These are phyloP conservation scores for Phaetusa simplex DNA, from an alignment of 2,113 vertebrate species.

Conservation along the genomic window DNA sequence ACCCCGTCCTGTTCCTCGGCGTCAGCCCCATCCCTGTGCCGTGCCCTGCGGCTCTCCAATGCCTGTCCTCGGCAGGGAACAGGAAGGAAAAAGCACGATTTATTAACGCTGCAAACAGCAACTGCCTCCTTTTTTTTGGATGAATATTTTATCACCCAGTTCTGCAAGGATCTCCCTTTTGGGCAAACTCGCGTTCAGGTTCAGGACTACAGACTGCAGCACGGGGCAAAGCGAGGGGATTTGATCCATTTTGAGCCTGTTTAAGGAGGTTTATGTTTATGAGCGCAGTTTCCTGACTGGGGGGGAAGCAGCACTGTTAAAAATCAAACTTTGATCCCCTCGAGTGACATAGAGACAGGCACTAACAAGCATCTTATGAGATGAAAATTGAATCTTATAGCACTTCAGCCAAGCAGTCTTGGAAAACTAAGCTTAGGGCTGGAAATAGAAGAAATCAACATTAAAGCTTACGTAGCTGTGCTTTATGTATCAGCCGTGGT, in stretches of 20 bases:
- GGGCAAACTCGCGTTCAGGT: neutral
- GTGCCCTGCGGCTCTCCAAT: too few relatives aligned
- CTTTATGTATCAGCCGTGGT: accelerated
- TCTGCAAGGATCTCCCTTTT: neutral
- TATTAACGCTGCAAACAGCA: neutral
- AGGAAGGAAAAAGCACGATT: neutral
- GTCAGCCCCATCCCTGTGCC: neutral
- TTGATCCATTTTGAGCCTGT: neutral
- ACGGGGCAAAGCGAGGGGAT: accelerated
- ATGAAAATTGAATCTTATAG: conserved; percentile 21
- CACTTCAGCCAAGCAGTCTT: neutral
- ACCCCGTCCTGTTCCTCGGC: neutral
- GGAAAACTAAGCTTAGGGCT: neutral
- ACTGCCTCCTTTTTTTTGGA: neutral
- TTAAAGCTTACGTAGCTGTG: accelerated
- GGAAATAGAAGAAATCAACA: neutral
- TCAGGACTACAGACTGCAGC: neutral
- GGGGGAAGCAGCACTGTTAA: neutral
- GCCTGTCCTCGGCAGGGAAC: neutral
- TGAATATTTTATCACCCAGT: neutral
- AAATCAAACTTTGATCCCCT: conserved; percentile 24
- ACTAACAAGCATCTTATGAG: conserved; percentile 19
- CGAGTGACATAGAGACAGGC: neutral
- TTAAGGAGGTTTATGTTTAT: neutral
- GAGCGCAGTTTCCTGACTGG: neutral